Conservation (phyloP, 2,113 vertebrate genomes). For the Maccullochella peelii region DNA sequence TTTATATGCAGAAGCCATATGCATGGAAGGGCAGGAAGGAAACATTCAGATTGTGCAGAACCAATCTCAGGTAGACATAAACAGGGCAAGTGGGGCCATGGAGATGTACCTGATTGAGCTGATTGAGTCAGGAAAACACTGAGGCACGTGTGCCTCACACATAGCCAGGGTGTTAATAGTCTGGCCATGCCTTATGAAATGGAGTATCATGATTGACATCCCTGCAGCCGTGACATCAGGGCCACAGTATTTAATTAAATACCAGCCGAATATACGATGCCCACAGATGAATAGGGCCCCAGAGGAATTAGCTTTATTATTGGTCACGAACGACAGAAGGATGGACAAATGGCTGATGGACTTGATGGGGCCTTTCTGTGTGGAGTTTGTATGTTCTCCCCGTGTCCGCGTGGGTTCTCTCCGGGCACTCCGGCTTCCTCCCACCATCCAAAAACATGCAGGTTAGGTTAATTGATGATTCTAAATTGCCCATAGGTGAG, state of each 20-base stretch:
- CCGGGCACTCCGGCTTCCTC: no score
- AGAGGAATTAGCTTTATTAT: constrained; percentile 43
- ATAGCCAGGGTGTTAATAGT: constrained; percentile 31
- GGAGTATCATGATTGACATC: constrained; percentile 40
- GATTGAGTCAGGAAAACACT: constrained; percentile 33
- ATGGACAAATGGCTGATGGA: constrained; percentile 8
- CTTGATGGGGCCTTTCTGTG: no score
- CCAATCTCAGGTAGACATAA: constrained; percentile 5
- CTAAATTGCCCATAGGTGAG: no score
- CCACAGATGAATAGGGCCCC: constrained; percentile 1
- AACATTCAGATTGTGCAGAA: constrained; percentile 4
- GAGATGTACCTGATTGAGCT: constrained; percentile 22
- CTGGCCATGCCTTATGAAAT: constrained; percentile 28
- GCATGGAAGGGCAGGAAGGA: not conserved
- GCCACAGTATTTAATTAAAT: constrained; percentile 58
- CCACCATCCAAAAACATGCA: no score
- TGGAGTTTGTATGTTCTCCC: no score
- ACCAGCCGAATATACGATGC: constrained; percentile 19
- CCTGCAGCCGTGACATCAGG: constrained; percentile 32
- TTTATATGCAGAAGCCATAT: not conserved
- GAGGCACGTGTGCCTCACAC: not conserved
- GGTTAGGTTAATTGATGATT: no score
- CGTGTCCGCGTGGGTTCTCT: no score
- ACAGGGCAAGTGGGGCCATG: constrained; percentile 2
- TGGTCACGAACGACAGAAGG: constrained; percentile 1